A percentile compares a stretch with the other conserved stretches of the same genome.
Conservation (phyloP, 1,140 invertebrate genomes). For the Dufourea novaeangliae region DNA sequence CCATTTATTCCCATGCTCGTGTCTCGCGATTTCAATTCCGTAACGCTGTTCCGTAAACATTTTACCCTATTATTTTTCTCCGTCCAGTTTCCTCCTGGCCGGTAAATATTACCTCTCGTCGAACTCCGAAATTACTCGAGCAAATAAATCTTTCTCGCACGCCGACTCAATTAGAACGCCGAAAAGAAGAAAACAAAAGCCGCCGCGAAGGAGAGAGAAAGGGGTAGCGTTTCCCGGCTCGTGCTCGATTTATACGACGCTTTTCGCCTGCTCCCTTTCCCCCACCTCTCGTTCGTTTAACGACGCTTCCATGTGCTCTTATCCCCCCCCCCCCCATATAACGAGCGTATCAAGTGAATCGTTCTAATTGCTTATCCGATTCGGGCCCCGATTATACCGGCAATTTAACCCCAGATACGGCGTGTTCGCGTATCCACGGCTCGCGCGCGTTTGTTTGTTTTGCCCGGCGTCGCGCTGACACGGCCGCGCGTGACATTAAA, state of each 20-base stretch:
- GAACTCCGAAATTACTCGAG: conserved; percentile 4
- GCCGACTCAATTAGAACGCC: not conserved
- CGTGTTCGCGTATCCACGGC: not conserved
- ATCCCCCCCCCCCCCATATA: conserved; percentile 13
- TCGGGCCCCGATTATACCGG: conserved; percentile 51
- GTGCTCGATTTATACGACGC: not conserved
- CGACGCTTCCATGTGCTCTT: not conserved
- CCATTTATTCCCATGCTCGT: not conserved
- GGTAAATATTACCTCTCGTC: conserved; percentile 19
- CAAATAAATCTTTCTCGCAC: conserved; percentile 26
- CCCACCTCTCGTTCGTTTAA: not conserved
- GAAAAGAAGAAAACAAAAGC: not conserved
- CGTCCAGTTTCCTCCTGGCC: no score
- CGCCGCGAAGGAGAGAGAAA: no score
- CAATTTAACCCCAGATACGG: conserved; percentile 15
- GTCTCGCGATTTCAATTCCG: conserved; percentile 16
- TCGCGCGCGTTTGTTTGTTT: conserved; percentile 29
- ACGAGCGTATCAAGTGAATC: conserved; percentile 38
- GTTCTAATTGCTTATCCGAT: conserved; percentile 53
- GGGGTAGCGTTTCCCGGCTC: not conserved
- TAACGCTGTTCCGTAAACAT: not conserved
- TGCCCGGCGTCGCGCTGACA: conserved; percentile 5
- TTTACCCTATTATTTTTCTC: conserved; percentile 2
- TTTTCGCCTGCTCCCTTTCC: not conserved
- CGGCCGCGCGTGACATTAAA: conserved; percentile 13